A percentile compares a stretch with the other conserved stretches of the same genome.
Evolutionary conservation across 2,888 invertebrate genomes (phyloP).

Genomic region (Drosophila mimetica): DNA sequence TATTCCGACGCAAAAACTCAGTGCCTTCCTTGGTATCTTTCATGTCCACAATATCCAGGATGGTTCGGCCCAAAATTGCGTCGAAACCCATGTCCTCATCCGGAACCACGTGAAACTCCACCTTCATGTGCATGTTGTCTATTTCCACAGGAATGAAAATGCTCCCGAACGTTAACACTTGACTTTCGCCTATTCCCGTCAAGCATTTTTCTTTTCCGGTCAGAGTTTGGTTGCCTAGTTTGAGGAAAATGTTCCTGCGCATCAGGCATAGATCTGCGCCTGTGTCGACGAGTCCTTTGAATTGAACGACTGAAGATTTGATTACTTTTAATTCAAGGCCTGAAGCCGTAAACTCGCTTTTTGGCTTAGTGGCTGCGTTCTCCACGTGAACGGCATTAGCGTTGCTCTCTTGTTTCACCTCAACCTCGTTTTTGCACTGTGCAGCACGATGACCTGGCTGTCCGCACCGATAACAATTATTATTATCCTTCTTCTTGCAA

Average conservation of each 20-base stretch:
- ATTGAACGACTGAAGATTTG: not conserved
- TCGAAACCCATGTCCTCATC: not conserved
- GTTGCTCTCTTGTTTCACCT: not conserved
- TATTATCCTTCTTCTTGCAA: not conserved
- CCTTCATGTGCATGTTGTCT: too few relatives aligned
- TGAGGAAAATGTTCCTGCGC: slow-evolving; percentile 1
- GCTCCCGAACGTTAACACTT: not conserved
- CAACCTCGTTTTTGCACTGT: not conserved
- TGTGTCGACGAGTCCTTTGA: not conserved
- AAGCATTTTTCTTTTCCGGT: not conserved
- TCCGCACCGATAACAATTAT: not conserved
- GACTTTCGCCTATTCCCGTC: not conserved
- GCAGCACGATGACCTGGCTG: slow-evolving; percentile 4
- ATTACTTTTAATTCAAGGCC: not conserved
- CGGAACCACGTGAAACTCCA: not conserved
- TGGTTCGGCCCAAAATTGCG: not conserved
- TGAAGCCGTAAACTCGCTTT: not conserved
- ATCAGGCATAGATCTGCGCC: slow-evolving; percentile 4
- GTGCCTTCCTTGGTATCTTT: not conserved
- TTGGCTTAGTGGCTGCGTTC: not conserved
- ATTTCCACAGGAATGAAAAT: not conserved
- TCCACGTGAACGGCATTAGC: not conserved
- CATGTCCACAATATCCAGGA: not conserved
- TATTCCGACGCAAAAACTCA: not conserved
- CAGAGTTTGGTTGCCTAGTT: not conserved